Evolutionary conservation across 64 coral and sea anemone species (phyloP), one percentile per base, ranked within the genome.

Genomic region (Montipora capricornis): DNA sequence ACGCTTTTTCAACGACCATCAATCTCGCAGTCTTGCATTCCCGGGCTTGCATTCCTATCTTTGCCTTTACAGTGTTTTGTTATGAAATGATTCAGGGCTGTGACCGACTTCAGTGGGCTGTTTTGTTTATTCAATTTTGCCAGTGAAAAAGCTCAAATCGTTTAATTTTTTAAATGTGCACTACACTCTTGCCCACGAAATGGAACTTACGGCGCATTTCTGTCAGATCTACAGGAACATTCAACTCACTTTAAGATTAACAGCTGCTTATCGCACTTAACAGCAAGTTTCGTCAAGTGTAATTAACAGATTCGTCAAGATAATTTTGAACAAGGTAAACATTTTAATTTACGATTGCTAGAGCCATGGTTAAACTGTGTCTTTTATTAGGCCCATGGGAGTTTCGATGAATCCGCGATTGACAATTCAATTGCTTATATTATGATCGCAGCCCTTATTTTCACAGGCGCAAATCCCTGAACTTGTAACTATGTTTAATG

Each of bases 301-400:
- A 78, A 78, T 78, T 78, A 78, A 16, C 76, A 49, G 49, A 3
- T 49, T 78, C 76, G 76, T 78, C 46, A 78, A 78, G 76, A 78
- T 78, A 50, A 78, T 49, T 78, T 48, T 78, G 46, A 78, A 78
- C 46, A 16, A 17, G 46, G 46, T 64, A 64, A 64, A 49, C 76
- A 49, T 49, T 71, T 50, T 78, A 78, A 78, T 78, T 49, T 19
- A n/a, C 47, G 6, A 45, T 19, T 78, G 13, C 49, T 78, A 16
- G 47, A 57, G 0, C 11, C 6, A 57, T 57, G 53, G 37, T 37
- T 37, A 37, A 37, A 37, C 52, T 76, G 11, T 14, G 44, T 8
- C 74, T 13, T 76, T 6, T 20, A n/a, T 55, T 7, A 7, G 52
- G 52, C 52, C 52, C 37, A 37, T 37, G 37, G 10, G 6, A 10